Base-by-base conservation (phyloP, 2,113 vertebrate genomes). In the Megaleporinus macrocephalus region DNA sequence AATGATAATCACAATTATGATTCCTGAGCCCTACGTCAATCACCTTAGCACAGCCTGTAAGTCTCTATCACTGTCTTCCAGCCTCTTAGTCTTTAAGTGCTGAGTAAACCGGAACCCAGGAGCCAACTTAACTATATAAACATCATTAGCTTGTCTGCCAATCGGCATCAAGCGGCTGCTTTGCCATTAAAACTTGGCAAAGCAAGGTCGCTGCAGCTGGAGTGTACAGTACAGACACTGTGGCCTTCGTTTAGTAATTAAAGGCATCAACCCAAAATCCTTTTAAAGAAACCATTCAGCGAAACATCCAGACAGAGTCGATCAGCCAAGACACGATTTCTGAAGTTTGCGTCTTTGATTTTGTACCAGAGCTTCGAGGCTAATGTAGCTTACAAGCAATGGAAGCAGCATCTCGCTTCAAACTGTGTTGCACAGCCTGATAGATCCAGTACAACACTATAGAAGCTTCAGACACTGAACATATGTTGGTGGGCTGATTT, bases 161-260 rank as follows among this genome's bases (percentile, higher is more conserved):
- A 53, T 81, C 51, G 61, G 80, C 71, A 77, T 41, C 14, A 49
- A 69, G 29, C n/a, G 16, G 57, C 68, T 76, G 68, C 53, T 78
- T 20, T 29, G 61, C 49, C 36, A 81, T 78, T 78, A 81, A 81
- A 73, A 61, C 74, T 61, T 81, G 73, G 74, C 73, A 49, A 30
- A 24, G 47, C 30, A 27, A 73, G 69, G 16, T 41, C 36, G 47
- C 74, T 49, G 51, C 0, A 59, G 22, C 26, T 61, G 29, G 33
- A 27, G 36, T 11, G 22, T 24, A 80, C 30, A 68, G n/a, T 20
- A 20, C 49, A 36, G 44, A 76, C 29, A 66, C 73, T 41, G 66
- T 68, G 65, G 47, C 44, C 73, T 44, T 16, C 13, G 47, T 14
- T 73, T 63, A 18, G 44, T 80, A 5, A 4, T 13, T 30, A 66